These are phyloP conservation scores for Luscinia megarhynchos DNA, from an alignment of 2,797 vertebrate species.

Conservation along the genomic window DNA sequence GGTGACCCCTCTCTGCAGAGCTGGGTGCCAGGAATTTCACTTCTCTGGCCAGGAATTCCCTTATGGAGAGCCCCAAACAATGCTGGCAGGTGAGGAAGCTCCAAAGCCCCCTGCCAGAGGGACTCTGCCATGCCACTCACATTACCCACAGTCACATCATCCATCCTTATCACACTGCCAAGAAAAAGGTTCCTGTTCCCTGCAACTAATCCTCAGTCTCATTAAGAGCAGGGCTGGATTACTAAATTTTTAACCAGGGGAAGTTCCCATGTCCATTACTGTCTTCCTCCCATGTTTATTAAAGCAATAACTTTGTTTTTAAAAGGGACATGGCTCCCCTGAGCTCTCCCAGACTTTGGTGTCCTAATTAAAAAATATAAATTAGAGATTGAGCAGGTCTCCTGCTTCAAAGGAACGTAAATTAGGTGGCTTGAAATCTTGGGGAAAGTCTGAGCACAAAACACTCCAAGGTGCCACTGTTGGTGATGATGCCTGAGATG, in stretches of 20 bases:
- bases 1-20: neutral
- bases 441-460: neutral
- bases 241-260: constrained; percentile 40
- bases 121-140: accelerated
- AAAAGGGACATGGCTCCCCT: constrained; percentile 46
- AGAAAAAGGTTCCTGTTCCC: neutral
- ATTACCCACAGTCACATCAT: neutral
- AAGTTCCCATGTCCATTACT: neutral
- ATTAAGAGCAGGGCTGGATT: constrained; percentile 22
- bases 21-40: neutral
- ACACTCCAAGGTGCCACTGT: neutral
- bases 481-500: accelerated
- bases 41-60: neutral
- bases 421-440: neutral
- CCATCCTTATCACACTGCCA: neutral
- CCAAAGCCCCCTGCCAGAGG: accelerated
- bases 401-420: neutral
- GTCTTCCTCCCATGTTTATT: constrained; percentile 60
- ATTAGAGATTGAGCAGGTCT: constrained; percentile 36
- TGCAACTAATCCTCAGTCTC: neutral
- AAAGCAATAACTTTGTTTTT: constrained; percentile 75
- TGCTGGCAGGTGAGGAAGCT: accelerated
- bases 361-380: constrained; percentile 71
- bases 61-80: neutral
- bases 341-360: constrained; percentile 1